Conservation (phyloP, 1,140 invertebrate genomes). For the Diabrotica undecimpunctata region DNA sequence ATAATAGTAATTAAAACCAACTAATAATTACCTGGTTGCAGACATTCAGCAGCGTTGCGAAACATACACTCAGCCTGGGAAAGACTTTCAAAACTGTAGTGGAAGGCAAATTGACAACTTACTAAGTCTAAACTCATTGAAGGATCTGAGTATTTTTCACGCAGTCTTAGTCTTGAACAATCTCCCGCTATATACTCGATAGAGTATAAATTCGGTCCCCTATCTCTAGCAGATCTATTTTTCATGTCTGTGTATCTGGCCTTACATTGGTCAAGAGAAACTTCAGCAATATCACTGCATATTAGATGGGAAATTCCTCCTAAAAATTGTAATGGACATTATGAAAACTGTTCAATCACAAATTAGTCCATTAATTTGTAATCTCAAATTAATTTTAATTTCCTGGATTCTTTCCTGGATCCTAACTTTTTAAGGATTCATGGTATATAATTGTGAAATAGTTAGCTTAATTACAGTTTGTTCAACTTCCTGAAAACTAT, state of each 20-base stretch:
- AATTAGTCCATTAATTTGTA: no score
- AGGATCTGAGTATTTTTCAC: slow-evolving; percentile 67
- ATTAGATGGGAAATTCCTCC: slow-evolving; percentile 76
- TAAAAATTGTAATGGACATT: neutral
- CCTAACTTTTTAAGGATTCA: no score
- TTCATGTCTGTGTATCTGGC: slow-evolving; percentile 62
- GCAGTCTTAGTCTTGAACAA: slow-evolving; percentile 79
- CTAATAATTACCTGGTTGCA: slow-evolving; percentile 63
- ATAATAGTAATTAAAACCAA: no score
- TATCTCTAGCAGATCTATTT: slow-evolving; percentile 45
- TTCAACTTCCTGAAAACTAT: no score
- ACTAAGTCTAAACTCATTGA: slow-evolving; percentile 82
- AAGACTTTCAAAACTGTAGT: slow-evolving; percentile 93
- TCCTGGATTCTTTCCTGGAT: no score
- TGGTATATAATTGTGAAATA: no score
- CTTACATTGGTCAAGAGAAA: slow-evolving; percentile 85
- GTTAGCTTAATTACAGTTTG: no score
- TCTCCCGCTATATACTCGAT: slow-evolving; percentile 92
- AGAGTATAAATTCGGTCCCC: slow-evolving; percentile 56
- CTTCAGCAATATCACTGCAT: slow-evolving; percentile 90
- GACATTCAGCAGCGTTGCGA: slow-evolving; percentile 83
- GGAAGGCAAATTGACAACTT: slow-evolving; percentile 96
- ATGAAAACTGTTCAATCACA: no score
- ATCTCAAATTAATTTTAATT: no score
- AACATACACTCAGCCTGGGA: slow-evolving; percentile 91